phyloP scores from a whole-genome alignment of 1,140 invertebrate genomes.

The Penaeus indicus region DNA sequence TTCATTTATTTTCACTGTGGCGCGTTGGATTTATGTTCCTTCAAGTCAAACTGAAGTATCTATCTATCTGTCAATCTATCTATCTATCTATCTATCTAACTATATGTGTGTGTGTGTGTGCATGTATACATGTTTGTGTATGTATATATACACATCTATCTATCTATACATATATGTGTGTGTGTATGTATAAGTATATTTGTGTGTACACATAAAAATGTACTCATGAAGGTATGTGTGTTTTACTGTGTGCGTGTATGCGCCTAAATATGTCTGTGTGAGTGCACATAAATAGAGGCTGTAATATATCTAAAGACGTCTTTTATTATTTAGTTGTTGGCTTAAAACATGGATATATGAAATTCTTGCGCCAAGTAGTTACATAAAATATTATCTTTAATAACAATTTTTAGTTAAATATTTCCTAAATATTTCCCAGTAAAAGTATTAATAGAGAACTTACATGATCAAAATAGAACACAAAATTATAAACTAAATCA shows the following conservation, averaged over 20 bases:
- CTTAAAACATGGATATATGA: neutral
- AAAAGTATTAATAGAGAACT: too few species aligned
- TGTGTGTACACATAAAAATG: neutral
- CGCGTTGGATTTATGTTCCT: too few species aligned
- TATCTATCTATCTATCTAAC: too few species aligned
- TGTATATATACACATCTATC: conserved; percentile 10
- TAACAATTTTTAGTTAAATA: too few species aligned
- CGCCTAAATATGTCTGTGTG: neutral
- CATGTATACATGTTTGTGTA: neutral
- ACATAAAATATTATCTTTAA: too few species aligned
- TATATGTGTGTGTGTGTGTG: neutral
- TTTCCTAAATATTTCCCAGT: too few species aligned
- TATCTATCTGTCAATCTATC: too few species aligned
- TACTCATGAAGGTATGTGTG: neutral
- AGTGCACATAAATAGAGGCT: neutral
- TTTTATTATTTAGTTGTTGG: neutral
- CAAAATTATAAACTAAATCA: too few species aligned
- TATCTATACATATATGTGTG: conserved; percentile 30
- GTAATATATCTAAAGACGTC: neutral
- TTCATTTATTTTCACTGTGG: too few species aligned
- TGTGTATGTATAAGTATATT: conserved; percentile 16
- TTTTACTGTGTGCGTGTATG: conserved; percentile 4
- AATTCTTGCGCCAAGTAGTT: too few species aligned
- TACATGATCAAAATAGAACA: too few species aligned
- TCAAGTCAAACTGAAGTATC: too few species aligned